Percentiles rank a stretch among this genome's conserved stretches.
Evolutionary conservation across 2,797 vertebrate genomes (phyloP).

Genomic region (Craterocephalus amniculus): DNA sequence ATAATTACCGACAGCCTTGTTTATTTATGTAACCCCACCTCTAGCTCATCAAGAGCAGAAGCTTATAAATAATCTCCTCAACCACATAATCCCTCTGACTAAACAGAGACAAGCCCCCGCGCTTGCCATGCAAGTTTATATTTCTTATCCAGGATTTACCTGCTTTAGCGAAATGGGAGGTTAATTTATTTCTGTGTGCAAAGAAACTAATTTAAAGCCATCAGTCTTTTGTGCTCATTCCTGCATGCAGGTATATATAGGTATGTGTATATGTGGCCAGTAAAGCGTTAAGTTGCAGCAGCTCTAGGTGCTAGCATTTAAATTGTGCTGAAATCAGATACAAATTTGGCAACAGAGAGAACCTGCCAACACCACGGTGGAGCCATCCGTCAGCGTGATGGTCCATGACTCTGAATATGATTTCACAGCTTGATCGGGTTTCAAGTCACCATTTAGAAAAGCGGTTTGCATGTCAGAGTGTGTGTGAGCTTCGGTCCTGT

Average conservation of each 20-base stretch:
- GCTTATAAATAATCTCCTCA: slow-evolving; percentile 63
- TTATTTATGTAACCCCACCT: slow-evolving; percentile 57
- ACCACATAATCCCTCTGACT: slow-evolving; percentile 38
- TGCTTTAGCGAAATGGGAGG: not conserved
- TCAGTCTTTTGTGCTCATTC: too few relatives aligned
- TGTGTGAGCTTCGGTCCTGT: slow-evolving; percentile 78
- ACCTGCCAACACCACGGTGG: slow-evolving; percentile 1
- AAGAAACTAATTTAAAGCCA: too few relatives aligned
- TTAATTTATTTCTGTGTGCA: not conserved
- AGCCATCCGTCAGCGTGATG: slow-evolving; percentile 35
- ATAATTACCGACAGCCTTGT: slow-evolving; percentile 57
- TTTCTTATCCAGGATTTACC: not conserved
- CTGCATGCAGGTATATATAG: not conserved
- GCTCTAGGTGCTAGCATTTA: slow-evolving; percentile 11
- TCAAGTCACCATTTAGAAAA: slow-evolving; percentile 67
- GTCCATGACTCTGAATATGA: slow-evolving; percentile 61
- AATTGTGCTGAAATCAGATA: slow-evolving; percentile 33
- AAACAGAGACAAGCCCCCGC: slow-evolving; percentile 27
- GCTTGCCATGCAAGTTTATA: not conserved
- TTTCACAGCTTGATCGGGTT: slow-evolving; percentile 59
- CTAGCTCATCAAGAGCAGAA: slow-evolving; percentile 49
- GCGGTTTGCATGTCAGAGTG: slow-evolving; percentile 5
- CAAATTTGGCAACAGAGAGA: slow-evolving; percentile 35
- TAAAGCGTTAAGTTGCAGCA: slow-evolving; percentile 8
- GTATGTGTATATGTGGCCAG: not conserved